These are phyloP conservation scores for Anseranas semipalmata DNA, from an alignment of 2,113 vertebrate genomes.

Conservation along the genomic window DNA sequence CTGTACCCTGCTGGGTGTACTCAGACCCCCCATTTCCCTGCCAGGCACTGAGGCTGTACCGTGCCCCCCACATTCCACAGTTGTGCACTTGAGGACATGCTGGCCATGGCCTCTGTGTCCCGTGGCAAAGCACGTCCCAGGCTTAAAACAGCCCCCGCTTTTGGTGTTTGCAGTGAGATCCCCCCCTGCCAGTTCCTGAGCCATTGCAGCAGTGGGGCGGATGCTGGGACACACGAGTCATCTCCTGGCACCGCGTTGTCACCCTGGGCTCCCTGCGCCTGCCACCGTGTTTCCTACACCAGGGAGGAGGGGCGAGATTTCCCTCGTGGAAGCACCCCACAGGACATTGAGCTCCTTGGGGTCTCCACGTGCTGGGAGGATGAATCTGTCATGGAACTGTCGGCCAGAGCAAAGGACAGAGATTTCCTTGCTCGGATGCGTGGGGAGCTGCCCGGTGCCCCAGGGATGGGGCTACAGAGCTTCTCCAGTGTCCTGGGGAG, in stretches of 20 bases:
- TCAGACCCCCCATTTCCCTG: background rate
- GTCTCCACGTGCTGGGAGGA: rapidly evolving
- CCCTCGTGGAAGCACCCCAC: too few species aligned
- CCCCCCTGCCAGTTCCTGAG: background rate
- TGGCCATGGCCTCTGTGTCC: conserved; percentile 60
- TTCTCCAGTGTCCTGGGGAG: background rate
- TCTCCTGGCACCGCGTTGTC: background rate
- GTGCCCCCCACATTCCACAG: conserved; percentile 15
- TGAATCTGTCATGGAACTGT: background rate
- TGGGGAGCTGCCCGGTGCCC: background rate
- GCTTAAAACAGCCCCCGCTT: conserved; percentile 60
- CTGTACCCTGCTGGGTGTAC: background rate
- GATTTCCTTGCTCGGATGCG: background rate
- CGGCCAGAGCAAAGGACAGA: background rate
- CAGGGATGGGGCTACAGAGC: background rate
- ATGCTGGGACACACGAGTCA: rapidly evolving
- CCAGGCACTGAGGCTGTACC: conserved; percentile 46
- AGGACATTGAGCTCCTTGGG: too few species aligned
- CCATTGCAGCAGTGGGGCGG: too few species aligned
- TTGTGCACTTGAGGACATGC: conserved; percentile 55
- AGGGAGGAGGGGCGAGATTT: background rate
- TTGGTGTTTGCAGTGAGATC: conserved; percentile 51
- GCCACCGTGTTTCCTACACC: rapidly evolving
- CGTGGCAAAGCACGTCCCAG: conserved; percentile 60
- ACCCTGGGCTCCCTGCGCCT: background rate